phyloP scores from a whole-genome alignment of 2,797 vertebrate species.

The Pseudocheirus occidentalis region DNA sequence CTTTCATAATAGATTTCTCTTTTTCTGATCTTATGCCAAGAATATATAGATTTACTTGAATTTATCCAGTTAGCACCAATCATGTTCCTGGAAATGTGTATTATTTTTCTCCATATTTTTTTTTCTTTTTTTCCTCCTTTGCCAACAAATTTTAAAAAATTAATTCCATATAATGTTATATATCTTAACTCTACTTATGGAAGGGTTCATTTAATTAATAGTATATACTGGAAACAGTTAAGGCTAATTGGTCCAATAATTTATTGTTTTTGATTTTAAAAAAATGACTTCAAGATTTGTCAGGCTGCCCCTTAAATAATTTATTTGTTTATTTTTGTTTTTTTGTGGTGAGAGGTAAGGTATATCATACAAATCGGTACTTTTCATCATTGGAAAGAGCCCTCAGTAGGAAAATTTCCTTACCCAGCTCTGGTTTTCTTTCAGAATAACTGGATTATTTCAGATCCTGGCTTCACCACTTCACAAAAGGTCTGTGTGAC shows the following conservation, averaged over 20 bases:
- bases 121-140: background rate
- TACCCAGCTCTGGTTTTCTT: background rate
- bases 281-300: background rate
- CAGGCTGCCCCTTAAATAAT: background rate
- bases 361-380: background rate
- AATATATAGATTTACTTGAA: background rate
- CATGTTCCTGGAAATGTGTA: background rate
- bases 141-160: slow-evolving; percentile 1
- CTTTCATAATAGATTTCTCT: background rate
- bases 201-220: background rate
- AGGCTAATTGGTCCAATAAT: background rate
- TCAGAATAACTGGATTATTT: background rate
- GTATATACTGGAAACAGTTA: background rate
- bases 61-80: background rate
- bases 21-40: background rate
- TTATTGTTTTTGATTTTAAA: background rate
- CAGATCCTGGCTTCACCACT: background rate
- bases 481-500: background rate
- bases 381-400: background rate
- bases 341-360: background rate
- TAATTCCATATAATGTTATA: background rate
- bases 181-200: background rate
- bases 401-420: background rate
- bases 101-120: background rate
- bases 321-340: background rate